Conservation (phyloP, 2,888 invertebrate genomes). For the Odontothrips loti region DNA sequence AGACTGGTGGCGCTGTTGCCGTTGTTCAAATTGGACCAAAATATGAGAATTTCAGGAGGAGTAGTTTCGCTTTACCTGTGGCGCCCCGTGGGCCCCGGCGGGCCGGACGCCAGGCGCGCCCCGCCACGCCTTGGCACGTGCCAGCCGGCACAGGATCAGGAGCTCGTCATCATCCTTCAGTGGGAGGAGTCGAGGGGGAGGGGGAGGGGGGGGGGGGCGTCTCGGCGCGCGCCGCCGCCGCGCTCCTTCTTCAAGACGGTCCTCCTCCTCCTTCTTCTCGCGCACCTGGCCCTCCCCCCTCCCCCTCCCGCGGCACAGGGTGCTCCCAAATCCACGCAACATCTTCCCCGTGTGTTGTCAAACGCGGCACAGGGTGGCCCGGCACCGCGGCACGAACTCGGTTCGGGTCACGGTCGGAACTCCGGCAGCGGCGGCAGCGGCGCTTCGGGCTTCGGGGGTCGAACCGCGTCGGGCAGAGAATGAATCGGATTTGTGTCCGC, state of each 20-base stretch:
- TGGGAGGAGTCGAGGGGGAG: not conserved
- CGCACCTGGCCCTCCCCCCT: slow-evolving; percentile 1
- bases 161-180: not conserved
- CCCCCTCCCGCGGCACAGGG: not conserved
- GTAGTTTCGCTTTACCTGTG: too few species aligned
- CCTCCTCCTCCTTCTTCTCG: not conserved
- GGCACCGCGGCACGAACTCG: too few species aligned
- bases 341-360: slow-evolving; percentile 14
- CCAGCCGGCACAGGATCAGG: not conserved
- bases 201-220: not conserved
- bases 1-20: too few species aligned
- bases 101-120: slow-evolving; percentile 6
- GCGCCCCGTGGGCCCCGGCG: not conserved
- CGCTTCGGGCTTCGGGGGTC: not conserved
- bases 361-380: slow-evolving; percentile 12
- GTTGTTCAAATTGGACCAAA: too few species aligned
- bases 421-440: too few species aligned
- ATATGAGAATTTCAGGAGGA: too few species aligned
- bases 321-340: slow-evolving; percentile 23
- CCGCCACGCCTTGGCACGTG: slow-evolving; percentile 2
- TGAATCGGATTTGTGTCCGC: not conserved
- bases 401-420: too few species aligned
- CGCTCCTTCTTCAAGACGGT: slow-evolving; percentile 13
- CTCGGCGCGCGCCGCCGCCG: slow-evolving; percentile 16
- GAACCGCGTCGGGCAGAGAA: not conserved